These are phyloP conservation scores for Yponomeuta evonymella DNA, from an alignment of 2,888 invertebrate species.

Conservation along the genomic window DNA sequence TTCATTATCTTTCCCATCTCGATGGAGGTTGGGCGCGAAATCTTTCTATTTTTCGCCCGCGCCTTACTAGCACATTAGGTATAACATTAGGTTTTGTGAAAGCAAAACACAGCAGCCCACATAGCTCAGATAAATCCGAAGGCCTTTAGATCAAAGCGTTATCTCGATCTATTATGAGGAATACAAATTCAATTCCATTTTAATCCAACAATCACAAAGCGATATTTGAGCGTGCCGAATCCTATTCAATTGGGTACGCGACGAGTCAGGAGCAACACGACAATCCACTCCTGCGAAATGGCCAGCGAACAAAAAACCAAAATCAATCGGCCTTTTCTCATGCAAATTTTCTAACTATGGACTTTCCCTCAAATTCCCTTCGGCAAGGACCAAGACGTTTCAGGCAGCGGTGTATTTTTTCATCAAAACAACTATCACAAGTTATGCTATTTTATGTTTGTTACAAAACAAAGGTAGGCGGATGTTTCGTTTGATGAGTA, in stretches of 20 bases:
- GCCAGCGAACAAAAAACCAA: not conserved
- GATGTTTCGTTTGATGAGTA: slow-evolving; percentile 45
- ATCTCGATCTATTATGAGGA: slow-evolving; percentile 2
- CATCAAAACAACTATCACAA: not conserved
- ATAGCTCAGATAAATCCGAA: not conserved
- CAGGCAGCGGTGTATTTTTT: not conserved
- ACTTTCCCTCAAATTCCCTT: not conserved
- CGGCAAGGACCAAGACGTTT: not conserved
- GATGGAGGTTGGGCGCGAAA: slow-evolving; percentile 4
- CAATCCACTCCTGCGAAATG: slow-evolving; percentile 32
- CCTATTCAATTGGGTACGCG: slow-evolving; percentile 35
- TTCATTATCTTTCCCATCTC: slow-evolving; percentile 41
- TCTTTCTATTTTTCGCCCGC: slow-evolving; percentile 8
- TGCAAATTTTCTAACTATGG: not conserved
- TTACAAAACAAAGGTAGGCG: slow-evolving; percentile 30
- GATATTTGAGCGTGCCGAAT: slow-evolving; percentile 31
- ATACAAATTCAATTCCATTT: slow-evolving; percentile 14
- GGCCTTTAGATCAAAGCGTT: not conserved
- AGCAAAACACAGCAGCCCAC: not conserved
- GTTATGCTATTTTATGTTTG: slow-evolving; percentile 14
- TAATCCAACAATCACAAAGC: slow-evolving; percentile 22
- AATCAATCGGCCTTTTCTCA: not conserved
- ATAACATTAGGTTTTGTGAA: no score
- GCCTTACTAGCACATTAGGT: no score
- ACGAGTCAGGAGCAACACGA: slow-evolving; percentile 37